Percentiles rank a stretch among this genome's conserved stretches.
phyloP scores from a whole-genome alignment of 2,888 invertebrate genomes.

The Campoplex capitator region DNA sequence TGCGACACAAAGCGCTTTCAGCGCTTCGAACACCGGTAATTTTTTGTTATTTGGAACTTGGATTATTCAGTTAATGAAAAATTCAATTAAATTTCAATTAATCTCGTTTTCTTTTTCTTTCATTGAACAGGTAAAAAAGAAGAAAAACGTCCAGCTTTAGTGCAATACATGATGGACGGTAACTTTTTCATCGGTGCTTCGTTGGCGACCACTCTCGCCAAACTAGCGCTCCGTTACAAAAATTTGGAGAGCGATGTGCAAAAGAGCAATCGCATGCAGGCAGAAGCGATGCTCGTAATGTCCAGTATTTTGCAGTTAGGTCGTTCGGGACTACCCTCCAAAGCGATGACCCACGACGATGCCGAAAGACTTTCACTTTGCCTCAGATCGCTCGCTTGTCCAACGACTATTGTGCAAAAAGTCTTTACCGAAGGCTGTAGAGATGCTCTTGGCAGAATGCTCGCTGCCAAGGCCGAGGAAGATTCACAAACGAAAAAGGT shows the following conservation, averaged over 20 bases:
- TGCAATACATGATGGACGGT: conserved; percentile 95
- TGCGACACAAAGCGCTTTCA: conserved; percentile 99
- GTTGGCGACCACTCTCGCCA: conserved; percentile 95
- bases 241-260: conserved; percentile 75
- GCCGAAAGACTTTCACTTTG: conserved; percentile 94
- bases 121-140: conserved; percentile 85
- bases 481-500: conserved; percentile 87
- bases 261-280: conserved; percentile 87
- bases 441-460: conserved; percentile 92
- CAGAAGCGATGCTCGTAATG: conserved; percentile 95
- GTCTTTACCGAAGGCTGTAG: conserved; percentile 92
- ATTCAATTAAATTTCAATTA: not conserved
- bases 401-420: conserved; percentile 88
- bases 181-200: conserved; percentile 98
- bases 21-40: conserved; percentile 87
- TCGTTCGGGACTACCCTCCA: conserved; percentile 86
- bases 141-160: conserved; percentile 91
- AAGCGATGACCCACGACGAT: conserved; percentile 98
- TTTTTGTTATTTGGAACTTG: too few relatives aligned
- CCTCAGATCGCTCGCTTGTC: conserved; percentile 90
- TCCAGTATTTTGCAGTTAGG: conserved; percentile 94
- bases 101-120: not conserved
- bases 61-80: not conserved
- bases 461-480: conserved; percentile 91
- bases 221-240: conserved; percentile 90